Evolutionary conservation across 2,888 invertebrate genomes (phyloP).

Genomic region (Troglohyphantes excavatus): DNA sequence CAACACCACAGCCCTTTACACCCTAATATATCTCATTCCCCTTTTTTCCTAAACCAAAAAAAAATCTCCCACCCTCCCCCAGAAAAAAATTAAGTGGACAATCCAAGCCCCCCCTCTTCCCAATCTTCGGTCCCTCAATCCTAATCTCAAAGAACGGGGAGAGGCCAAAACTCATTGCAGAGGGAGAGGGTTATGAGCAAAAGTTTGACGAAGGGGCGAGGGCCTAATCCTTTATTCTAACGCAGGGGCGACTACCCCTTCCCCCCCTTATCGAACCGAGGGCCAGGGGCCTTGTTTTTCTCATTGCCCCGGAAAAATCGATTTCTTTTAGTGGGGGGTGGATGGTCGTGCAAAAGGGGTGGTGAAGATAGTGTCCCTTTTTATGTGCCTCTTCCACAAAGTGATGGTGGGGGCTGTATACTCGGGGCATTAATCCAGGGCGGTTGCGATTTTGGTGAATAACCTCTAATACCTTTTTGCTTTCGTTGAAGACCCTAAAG

Average conservation of each 20-base stretch:
- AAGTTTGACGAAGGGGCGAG: constrained; percentile 70
- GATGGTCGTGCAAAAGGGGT: constrained; percentile 20
- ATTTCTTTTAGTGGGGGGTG: constrained; percentile 40
- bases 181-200: constrained; percentile 60
- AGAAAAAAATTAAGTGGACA: constrained; percentile 41
- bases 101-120: constrained; percentile 6
- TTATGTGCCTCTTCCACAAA: constrained; percentile 37
- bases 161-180: constrained; percentile 43
- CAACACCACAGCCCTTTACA: background rate
- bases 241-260: constrained; percentile 60
- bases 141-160: constrained; percentile 51
- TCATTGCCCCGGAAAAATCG: constrained; percentile 72
- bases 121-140: constrained; percentile 46
- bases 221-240: constrained; percentile 77
- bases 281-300: constrained; percentile 75
- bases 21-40: background rate
- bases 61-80: constrained; percentile 7
- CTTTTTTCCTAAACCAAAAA: background rate
- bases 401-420: constrained; percentile 1
- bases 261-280: constrained; percentile 72
- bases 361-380: constrained; percentile 53
- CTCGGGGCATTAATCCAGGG: constrained; percentile 50
- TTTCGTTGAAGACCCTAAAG: background rate
- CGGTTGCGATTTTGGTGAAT: constrained; percentile 29
- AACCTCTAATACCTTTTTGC: background rate